Percentiles rank a stretch among this genome's conserved stretches.
Evolutionary conservation across 2,113 vertebrate genomes (phyloP).

Genomic region (Lepidothrix coronata): DNA sequence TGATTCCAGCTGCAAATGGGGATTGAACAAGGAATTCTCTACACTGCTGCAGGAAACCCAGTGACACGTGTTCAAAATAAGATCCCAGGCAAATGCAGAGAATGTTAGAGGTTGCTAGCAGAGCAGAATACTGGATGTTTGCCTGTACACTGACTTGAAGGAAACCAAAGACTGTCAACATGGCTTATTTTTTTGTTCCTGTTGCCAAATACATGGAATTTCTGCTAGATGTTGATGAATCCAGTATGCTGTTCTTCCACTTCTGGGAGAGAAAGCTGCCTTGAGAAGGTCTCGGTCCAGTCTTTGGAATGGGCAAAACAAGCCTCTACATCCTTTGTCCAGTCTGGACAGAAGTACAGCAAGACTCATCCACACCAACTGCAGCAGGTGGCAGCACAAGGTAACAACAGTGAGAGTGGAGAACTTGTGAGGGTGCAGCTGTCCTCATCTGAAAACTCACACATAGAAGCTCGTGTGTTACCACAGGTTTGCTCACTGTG

Average conservation of each 20-base stretch:
- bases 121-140: not conserved
- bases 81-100: not conserved
- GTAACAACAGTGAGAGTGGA: not conserved
- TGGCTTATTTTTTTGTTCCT: not conserved
- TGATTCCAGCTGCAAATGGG: not conserved
- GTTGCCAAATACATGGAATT: not conserved
- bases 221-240: not conserved
- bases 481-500: not conserved
- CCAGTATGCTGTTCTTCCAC: not conserved
- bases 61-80: not conserved
- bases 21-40: not conserved
- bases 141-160: not conserved
- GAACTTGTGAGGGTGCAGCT: not conserved
- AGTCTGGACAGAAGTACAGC: not conserved
- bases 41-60: not conserved
- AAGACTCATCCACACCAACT: not conserved
- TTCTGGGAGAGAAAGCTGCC: not conserved
- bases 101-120: not conserved
- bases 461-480: not conserved
- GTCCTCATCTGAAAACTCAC: not conserved
- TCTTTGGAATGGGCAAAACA: not conserved
- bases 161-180: not conserved
- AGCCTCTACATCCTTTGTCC: not conserved
- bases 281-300: not conserved
- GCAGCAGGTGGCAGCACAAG: not conserved